phyloP scores from a whole-genome alignment of 1,140 invertebrate species.

The Apis florea region DNA sequence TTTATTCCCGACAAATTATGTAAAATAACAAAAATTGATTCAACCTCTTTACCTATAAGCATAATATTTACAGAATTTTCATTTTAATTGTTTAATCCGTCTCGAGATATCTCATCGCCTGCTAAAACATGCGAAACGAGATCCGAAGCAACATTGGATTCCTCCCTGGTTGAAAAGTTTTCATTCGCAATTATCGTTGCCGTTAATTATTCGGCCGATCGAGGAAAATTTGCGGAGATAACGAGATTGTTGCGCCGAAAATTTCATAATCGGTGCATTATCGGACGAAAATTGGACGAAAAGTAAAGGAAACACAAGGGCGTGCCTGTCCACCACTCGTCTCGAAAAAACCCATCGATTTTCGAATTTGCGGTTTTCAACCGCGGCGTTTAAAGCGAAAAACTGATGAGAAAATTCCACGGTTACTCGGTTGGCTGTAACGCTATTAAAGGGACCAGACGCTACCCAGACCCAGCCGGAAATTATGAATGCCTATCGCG shows the following conservation, averaged over 20 bases:
- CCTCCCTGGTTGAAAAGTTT: neutral
- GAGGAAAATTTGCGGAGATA: constrained; percentile 12
- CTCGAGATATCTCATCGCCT: too few species aligned
- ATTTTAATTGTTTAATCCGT: too few species aligned
- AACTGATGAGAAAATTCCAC: constrained; percentile 18
- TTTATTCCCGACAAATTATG: too few species aligned
- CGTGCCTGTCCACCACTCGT: neutral
- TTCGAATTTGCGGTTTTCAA: constrained; percentile 50
- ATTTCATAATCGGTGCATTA: constrained; percentile 14
- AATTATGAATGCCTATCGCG: constrained; percentile 47
- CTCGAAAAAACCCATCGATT: constrained; percentile 41
- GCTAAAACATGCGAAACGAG: neutral
- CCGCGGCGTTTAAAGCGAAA: constrained; percentile 33
- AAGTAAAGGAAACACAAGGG: neutral
- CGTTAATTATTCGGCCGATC: constrained; percentile 31
- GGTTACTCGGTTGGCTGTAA: neutral
- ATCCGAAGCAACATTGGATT: neutral
- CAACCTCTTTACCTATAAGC: too few species aligned
- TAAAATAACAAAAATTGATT: too few species aligned
- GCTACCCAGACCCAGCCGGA: constrained; percentile 5
- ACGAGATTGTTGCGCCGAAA: constrained; percentile 1
- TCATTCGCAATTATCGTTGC: constrained; percentile 13
- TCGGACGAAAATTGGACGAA: constrained; percentile 4
- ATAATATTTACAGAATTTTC: too few species aligned
- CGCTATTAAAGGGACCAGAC: neutral